Percentiles rank a stretch among this genome's conserved stretches.
phyloP scores from a whole-genome alignment of 1,140 invertebrate genomes.

The Manduca sexta region DNA sequence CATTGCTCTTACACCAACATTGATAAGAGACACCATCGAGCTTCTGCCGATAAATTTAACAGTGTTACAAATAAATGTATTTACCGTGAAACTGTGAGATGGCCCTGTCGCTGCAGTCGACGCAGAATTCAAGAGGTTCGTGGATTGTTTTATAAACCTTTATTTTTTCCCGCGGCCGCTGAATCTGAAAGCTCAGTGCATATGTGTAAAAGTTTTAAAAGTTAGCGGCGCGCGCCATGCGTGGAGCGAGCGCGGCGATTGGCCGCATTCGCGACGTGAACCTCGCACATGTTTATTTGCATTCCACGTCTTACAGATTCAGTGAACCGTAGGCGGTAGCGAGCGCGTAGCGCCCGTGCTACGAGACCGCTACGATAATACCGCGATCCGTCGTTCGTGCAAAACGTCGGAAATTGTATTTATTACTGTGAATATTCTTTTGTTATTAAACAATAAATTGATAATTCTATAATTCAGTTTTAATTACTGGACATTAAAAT shows the following conservation, averaged over 20 bases:
- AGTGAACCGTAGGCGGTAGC: slow-evolving; percentile 62
- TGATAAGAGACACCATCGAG: slow-evolving; percentile 1
- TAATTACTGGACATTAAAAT: too few species aligned
- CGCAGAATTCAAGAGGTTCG: slow-evolving; percentile 68
- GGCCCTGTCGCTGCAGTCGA: slow-evolving; percentile 69
- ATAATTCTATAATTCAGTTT: too few species aligned
- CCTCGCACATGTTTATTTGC: slow-evolving; percentile 65
- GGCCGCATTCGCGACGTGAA: slow-evolving; percentile 30
- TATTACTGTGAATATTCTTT: too few species aligned
- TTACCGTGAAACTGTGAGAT: slow-evolving; percentile 61
- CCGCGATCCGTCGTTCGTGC: slow-evolving; percentile 22
- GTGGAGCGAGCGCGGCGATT: slow-evolving; percentile 49
- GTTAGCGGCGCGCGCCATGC: slow-evolving; percentile 55
- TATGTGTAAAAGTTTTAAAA: slow-evolving; percentile 61
- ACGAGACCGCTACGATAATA: slow-evolving; percentile 33
- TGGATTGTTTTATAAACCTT: slow-evolving; percentile 27
- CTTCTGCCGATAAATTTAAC: slow-evolving; percentile 10
- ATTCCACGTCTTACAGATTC: slow-evolving; percentile 59
- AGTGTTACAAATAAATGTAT: slow-evolving; percentile 51
- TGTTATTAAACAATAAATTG: too few species aligned
- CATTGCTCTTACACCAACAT: background rate
- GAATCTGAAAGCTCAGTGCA: slow-evolving; percentile 34
- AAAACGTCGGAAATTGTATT: background rate
- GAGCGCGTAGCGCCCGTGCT: slow-evolving; percentile 47
- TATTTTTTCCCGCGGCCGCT: slow-evolving; percentile 16